Evolutionary conservation across 1,140 invertebrate genomes (phyloP).

Genomic region (Cyclina sinensis): DNA sequence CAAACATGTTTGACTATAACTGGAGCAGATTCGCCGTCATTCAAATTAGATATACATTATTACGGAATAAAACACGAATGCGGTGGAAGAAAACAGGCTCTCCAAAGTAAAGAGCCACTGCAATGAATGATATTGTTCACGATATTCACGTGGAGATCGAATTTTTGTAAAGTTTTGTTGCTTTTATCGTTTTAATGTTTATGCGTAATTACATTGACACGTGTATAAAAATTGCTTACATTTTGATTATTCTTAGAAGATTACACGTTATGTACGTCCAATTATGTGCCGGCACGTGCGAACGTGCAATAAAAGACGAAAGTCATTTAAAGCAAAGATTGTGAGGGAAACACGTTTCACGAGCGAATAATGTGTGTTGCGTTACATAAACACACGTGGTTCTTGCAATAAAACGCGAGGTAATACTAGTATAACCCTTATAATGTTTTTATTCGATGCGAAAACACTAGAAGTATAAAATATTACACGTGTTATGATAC

Average conservation of each 20-base stretch:
- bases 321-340: slow-evolving; percentile 14
- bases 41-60: slow-evolving; percentile 23
- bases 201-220: slow-evolving; percentile 31
- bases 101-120: not conserved
- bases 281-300: slow-evolving; percentile 39
- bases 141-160: not conserved
- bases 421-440: slow-evolving; percentile 27
- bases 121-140: not conserved
- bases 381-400: slow-evolving; percentile 42
- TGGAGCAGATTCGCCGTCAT: not conserved
- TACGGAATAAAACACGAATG: not conserved
- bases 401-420: not conserved
- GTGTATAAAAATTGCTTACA: slow-evolving; percentile 59
- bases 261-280: slow-evolving; percentile 53
- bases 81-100: not conserved
- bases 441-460: slow-evolving; percentile 30
- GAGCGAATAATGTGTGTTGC: slow-evolving; percentile 18
- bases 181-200: slow-evolving; percentile 31
- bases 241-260: slow-evolving; percentile 45
- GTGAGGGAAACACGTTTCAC: slow-evolving; percentile 1
- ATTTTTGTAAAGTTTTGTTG: not conserved
- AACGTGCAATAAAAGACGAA: slow-evolving; percentile 26
- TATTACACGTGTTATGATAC: slow-evolving; percentile 31
- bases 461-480: slow-evolving; percentile 27
- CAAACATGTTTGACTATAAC: not conserved